Evolutionary conservation across 2,888 invertebrate species (phyloP).

Genomic region (Rhaphigaster nebulosa): DNA sequence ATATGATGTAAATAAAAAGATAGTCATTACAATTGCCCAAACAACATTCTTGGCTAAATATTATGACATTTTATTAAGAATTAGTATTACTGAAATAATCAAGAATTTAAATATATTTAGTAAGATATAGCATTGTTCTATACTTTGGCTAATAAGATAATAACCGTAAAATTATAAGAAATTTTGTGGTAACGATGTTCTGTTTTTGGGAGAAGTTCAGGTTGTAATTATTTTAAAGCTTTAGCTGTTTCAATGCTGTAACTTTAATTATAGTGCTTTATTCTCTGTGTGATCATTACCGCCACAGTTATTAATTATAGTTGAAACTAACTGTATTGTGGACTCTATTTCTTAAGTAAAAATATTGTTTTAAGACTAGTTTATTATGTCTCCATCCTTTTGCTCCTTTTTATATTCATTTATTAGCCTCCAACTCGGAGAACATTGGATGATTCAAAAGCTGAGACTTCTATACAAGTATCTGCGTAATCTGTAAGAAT

Average conservation of each 20-base stretch:
- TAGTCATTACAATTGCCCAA: not conserved
- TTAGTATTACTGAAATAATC: not conserved
- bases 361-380: conserved; percentile 10
- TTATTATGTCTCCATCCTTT: not conserved
- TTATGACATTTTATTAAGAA: conserved; percentile 23
- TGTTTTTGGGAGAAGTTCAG: conserved; percentile 4
- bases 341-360: conserved; percentile 44
- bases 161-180: not conserved
- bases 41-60: not conserved
- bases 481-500: not conserved
- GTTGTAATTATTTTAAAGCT: conserved; percentile 38
- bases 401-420: not conserved
- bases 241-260: conserved; percentile 51
- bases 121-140: conserved; percentile 10
- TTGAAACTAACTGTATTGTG: not conserved
- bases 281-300: conserved; percentile 47
- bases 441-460: not conserved
- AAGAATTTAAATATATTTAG: not conserved
- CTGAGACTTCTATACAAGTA: not conserved
- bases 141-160: not conserved
- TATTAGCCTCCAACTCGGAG: not conserved
- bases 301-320: conserved; percentile 15
- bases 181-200: conserved; percentile 1
- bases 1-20: conserved; percentile 31
- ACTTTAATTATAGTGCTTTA: conserved; percentile 48